A percentile compares a stretch with the other conserved stretches of the same genome.
These are phyloP conservation scores for Ceratothoa steindachneri DNA, from an alignment of 2,888 invertebrate species.

Conservation along the genomic window DNA sequence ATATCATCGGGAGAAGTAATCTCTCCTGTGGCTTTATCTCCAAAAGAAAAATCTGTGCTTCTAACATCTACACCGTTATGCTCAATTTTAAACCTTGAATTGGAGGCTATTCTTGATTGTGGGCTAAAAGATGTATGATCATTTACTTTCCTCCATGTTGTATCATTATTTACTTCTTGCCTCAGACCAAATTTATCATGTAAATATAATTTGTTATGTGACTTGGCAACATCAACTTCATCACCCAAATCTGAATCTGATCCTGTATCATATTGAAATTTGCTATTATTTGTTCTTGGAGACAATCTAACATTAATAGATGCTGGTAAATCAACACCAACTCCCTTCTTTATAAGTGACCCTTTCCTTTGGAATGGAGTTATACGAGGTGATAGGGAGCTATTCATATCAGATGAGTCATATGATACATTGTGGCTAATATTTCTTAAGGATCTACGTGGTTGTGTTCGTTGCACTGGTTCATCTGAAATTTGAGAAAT, in stretches of 20 bases:
- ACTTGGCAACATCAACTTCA: background rate
- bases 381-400: background rate
- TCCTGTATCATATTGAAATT: background rate
- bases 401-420: background rate
- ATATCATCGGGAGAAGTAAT: constrained; percentile 6
- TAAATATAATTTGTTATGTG: background rate
- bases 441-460: background rate
- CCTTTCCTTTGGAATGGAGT: background rate
- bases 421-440: background rate
- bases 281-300: background rate
- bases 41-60: background rate
- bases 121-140: background rate
- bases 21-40: background rate
- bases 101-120: background rate
- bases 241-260: background rate
- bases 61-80: background rate
- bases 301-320: background rate
- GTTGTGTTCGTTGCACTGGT: background rate
- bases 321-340: background rate
- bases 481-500: background rate
- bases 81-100: background rate
- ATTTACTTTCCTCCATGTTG: background rate
- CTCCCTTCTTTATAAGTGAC: background rate
- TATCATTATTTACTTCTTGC: background rate
- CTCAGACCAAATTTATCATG: background rate